Evolutionary conservation across 2,888 invertebrate species (phyloP), one percentile per base, ranked within the genome.

Genomic region (Nemoura dubitans): DNA sequence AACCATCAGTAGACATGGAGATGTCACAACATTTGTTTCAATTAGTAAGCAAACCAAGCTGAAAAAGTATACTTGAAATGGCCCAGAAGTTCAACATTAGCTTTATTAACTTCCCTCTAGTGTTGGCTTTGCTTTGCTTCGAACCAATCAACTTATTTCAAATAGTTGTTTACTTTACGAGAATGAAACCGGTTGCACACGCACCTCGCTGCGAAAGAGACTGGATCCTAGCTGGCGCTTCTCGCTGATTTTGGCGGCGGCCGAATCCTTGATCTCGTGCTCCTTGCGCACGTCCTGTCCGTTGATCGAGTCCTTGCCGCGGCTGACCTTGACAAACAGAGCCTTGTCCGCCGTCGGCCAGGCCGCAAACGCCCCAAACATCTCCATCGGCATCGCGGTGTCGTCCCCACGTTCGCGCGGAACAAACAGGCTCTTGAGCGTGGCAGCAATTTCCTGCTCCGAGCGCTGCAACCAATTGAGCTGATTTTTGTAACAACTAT

Each of bases 211-310:
- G 43, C 84, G 26, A 29, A 84, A 84, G 14, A 84, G 84, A 84
- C 76, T 76, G 16, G 84, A 84, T 29, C 84, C 84, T 1, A 84
- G 59, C 59, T 84, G 84, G 21, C 84, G 84, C 25, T 84, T 84
- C 59, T 84, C 84, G 10, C 59, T 76, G 59, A 84, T 84, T n/a
- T 84, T 84, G 7, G 78, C 28, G 25, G 30, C 81, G 27, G 59
- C 59, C 10, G 59, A 59, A 14, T 59, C 59, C 59, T 59, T 59
- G 21, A 59, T 59, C 59, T 59, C 59, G 59, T 59, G 59, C 21
- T 59, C 59, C 59, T 59, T 59, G 59, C 59, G 59, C 59, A 59
- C 59, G 59, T 59, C 59, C 59, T 59, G 59, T 3, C 59, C 59
- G 59, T 59, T 59, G 59, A 59, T 59, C 59, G 59, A 59, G 59